Evolutionary conservation across 2,888 invertebrate species (phyloP), one percentile per base, ranked within the genome.

Genomic region (Megalurothrips usitatus): DNA sequence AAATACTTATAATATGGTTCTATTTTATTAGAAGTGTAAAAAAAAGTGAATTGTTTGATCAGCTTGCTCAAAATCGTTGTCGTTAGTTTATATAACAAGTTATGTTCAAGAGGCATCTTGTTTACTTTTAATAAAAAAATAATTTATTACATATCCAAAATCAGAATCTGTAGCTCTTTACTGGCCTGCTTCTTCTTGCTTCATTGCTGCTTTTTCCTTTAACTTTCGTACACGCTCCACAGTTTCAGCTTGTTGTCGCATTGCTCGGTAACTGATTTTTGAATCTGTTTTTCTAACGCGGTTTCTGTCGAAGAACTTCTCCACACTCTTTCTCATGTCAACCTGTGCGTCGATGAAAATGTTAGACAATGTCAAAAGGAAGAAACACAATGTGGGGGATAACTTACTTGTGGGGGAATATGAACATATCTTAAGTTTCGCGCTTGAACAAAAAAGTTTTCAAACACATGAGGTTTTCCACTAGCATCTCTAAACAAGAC

Each of bases 351-450:
- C 68, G 26, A 43, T 6, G 34, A 43, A 12, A 58, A 58, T 14
- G 2, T 43, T 43, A 43, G 34, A 6, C 34, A 43, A 6, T 43
- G 34, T 43, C 34, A 43, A 43, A 43, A 6, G 34, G 34, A 43
- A 6, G 34, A 43, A 43, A 43, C 34, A 43, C 6, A 4, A 43
- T 43, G 34, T 43, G 34, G 80, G 26, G 8, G 52, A n/a, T 19
- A 68, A 82, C 83, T 83, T 84, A 85, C 85, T 80, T 85, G 81
- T 85, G 90, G 88, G 52, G 93, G 93, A 83, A 93, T 89, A 85
- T 93, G 93, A 12, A 93, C 89, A 86, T 91, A 91, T 85, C 93
- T 89, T 82, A 93, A 91, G 84, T 91, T 92, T 83, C 93, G 89
- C 34, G 89, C 89, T 81, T 90, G 91, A 34, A 93, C 85, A 86